These are phyloP conservation scores for Melanostigma gelatinosum DNA, from an alignment of 2,113 vertebrate species.

Conservation along the genomic window DNA sequence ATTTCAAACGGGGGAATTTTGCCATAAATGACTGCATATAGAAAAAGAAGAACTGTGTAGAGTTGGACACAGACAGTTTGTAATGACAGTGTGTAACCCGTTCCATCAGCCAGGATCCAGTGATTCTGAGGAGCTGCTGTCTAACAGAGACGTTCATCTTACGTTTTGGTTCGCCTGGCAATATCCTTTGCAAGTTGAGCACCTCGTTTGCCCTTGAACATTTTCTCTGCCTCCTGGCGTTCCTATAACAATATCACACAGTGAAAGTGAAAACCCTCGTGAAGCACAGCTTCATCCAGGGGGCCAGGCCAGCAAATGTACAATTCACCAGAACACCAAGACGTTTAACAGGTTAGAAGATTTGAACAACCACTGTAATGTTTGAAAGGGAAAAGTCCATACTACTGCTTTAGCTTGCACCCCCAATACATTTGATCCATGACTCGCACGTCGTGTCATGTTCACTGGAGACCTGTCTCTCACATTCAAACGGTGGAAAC, in stretches of 20 bases:
- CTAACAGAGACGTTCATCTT: constrained; percentile 86
- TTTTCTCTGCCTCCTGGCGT: constrained; percentile 99
- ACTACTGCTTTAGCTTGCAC: neutral
- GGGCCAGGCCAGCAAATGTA: neutral
- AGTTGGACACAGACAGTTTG: neutral
- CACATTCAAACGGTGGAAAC: neutral
- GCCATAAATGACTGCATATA: neutral
- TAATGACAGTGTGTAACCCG: neutral
- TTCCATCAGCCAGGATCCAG: constrained; percentile 67
- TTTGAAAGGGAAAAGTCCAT: neutral
- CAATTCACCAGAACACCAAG: neutral
- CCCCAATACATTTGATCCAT: neutral
- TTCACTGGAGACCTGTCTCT: neutral
- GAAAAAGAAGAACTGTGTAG: neutral
- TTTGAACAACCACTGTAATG: neutral
- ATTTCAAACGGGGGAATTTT: neutral
- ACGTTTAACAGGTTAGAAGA: neutral
- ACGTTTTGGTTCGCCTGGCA: constrained; percentile 99
- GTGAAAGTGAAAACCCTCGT: constrained; percentile 81
- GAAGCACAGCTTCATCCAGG: neutral
- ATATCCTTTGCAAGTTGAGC: constrained; percentile 99
- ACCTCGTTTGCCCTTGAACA: constrained; percentile 99
- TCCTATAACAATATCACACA: constrained; percentile 94
- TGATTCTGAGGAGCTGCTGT: constrained; percentile 89
- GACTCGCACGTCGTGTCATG: neutral